phyloP scores from a whole-genome alignment of 2,888 invertebrate genomes.

The Ochropleura leucogaster region DNA sequence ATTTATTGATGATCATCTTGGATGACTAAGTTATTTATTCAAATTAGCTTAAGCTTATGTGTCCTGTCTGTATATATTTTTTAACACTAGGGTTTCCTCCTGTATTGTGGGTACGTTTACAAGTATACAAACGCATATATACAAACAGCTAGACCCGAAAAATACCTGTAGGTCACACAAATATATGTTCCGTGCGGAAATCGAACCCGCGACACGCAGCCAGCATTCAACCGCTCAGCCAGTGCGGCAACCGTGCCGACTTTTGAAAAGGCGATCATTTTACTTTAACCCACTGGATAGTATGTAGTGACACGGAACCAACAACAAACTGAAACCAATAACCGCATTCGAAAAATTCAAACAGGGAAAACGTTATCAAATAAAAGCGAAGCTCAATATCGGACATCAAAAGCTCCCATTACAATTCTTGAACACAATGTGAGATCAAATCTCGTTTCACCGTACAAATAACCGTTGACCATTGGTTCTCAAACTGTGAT shows the following conservation, averaged over 20 bases:
- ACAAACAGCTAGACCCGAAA: too few species aligned
- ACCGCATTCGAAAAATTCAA: background rate
- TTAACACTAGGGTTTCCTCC: too few species aligned
- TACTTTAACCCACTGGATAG: background rate
- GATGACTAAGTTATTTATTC: too few species aligned
- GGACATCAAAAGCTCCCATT: constrained; percentile 26
- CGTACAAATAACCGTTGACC: constrained; percentile 39
- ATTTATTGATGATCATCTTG: background rate
- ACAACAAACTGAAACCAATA: background rate
- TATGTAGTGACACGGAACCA: background rate
- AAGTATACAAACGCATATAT: too few species aligned
- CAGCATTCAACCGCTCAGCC: too few species aligned
- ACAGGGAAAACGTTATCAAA: constrained; percentile 8
- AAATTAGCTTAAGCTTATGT: background rate
- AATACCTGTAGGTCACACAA: too few species aligned
- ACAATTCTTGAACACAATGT: constrained; percentile 49
- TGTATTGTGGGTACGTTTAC: too few species aligned
- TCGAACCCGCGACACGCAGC: too few species aligned
- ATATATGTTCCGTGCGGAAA: too few species aligned
- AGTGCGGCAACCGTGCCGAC: too few species aligned
- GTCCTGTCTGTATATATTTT: background rate
- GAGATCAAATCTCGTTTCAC: constrained; percentile 30
- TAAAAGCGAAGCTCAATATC: constrained; percentile 21
- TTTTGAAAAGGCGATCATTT: background rate
- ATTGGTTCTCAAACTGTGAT: background rate